Evolutionary conservation across 2,888 invertebrate species (phyloP), one percentile per base, ranked within the genome.

Genomic region (Lasius fuliginosus): DNA sequence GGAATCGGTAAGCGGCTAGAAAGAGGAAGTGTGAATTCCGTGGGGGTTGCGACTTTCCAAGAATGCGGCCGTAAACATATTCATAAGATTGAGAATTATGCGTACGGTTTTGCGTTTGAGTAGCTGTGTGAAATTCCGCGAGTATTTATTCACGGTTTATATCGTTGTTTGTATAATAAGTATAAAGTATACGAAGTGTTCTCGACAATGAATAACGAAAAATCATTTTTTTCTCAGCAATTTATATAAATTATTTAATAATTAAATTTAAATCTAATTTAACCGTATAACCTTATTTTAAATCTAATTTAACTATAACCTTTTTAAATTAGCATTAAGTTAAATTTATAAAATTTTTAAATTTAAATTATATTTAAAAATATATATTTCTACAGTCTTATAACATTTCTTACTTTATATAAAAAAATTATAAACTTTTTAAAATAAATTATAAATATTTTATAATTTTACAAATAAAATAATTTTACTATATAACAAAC

Each of bases 11-110:
- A 77, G 60, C 62, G 58, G 27, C 71, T 69, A 15, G 33, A 2
- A 27, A 33, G 33, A 15, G 33, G 5, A 27, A 33, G 40, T 49
- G 62, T 49, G 79, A 86, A 89, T 87, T 87, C 79, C 87, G 64
- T 65, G 18, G 58, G 49, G 79, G 60, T 62, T 81, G 79, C 36
- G 60, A 81, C 79, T 73, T 81, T 81, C 71, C 36, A 60, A 56
- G 73, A 49, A 73, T 49, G 60, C 60, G 49, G 36, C 60, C 60
- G 56, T 73, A 77, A 58, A 42, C 58, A 69, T 77, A 77, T 77
- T 73, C 60, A 36, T 60, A 60, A 81, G 73, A 73, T 81, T 81
- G 73, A 73, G 79, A 81, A 81, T 81, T 79, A 79, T 40, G 46
- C 46, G 46, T 46, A 71, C 46, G 56, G 36, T 60, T 49, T 73